Percentiles rank a stretch among this genome's conserved stretches.
Evolutionary conservation across 1,140 invertebrate species (phyloP).

Genomic region (Parasteatoda tepidariorum): DNA sequence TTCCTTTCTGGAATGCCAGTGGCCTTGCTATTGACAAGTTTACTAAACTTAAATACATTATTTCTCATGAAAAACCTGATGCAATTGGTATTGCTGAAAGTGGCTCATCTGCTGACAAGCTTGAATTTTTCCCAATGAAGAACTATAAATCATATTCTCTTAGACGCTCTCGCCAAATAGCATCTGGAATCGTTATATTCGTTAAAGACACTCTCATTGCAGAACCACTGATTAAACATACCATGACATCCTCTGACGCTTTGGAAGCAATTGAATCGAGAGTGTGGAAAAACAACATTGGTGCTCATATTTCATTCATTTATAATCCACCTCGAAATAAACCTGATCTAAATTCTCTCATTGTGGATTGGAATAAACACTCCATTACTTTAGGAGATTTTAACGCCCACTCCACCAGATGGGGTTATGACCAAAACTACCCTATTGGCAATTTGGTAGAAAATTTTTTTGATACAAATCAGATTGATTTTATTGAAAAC

Average conservation of each 20-base stretch:
- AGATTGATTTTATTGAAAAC: background rate
- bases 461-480: background rate
- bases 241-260: background rate
- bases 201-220: no score
- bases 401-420: background rate
- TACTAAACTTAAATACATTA: no score
- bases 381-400: background rate
- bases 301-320: background rate
- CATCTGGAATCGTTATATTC: no score
- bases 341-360: background rate
- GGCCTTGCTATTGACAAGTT: no score
- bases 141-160: no score
- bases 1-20: no score
- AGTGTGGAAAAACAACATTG: background rate
- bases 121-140: no score
- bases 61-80: no score
- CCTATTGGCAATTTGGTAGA: background rate
- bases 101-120: no score
- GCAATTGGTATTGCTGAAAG: no score
- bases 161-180: no score
- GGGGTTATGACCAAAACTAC: background rate
- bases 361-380: background rate
- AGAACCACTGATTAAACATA: background rate
- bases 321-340: background rate
- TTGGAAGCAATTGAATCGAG: background rate